A percentile compares a stretch with the other conserved stretches of the same genome.
phyloP scores from a whole-genome alignment of 2,113 vertebrate genomes.

The Oenanthe oenanthe region DNA sequence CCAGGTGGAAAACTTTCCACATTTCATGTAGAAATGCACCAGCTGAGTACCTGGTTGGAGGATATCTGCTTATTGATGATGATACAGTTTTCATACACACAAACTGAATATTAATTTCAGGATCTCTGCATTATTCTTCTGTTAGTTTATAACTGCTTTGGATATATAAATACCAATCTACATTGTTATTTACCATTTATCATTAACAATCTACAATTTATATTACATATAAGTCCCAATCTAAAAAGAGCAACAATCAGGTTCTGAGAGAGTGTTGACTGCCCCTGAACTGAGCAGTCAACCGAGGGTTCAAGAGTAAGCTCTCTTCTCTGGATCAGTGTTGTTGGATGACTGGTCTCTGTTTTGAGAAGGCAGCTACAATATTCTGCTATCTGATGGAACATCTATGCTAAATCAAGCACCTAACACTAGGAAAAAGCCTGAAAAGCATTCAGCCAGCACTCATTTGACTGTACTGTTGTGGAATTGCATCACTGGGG shows the following conservation, averaged over 20 bases:
- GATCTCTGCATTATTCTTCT: background rate
- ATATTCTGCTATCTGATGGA: background rate
- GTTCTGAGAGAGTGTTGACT: background rate
- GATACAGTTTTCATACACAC: background rate
- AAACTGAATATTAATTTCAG: background rate
- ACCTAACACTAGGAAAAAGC: background rate
- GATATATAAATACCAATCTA: background rate
- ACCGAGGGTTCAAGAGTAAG: background rate
- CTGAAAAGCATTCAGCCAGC: background rate
- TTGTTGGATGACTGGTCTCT: background rate
- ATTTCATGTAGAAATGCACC: background rate
- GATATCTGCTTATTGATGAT: background rate
- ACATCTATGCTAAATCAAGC: background rate
- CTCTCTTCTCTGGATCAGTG: background rate
- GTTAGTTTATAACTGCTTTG: background rate
- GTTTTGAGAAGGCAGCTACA: background rate
- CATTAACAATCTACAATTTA: background rate
- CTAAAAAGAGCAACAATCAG: background rate
- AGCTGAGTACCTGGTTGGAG: background rate
- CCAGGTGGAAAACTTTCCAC: background rate
- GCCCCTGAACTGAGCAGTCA: no score
- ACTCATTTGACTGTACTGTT: background rate
- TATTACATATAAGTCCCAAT: background rate
- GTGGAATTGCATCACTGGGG: background rate
- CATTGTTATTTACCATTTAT: no score